Evolutionary conservation across 1,140 invertebrate genomes (phyloP).

Genomic region (Bombus pyrosoma): DNA sequence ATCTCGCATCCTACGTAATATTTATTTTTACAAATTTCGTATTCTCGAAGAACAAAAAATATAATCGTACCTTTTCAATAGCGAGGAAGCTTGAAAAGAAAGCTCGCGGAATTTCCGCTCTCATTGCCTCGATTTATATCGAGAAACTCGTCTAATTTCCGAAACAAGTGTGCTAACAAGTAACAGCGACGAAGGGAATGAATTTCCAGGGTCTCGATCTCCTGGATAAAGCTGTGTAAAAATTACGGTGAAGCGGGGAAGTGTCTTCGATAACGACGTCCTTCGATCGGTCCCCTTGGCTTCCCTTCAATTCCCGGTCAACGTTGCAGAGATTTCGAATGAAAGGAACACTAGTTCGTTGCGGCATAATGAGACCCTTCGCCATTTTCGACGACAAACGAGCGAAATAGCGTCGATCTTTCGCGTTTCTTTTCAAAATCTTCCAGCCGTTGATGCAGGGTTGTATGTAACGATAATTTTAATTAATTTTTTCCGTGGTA

Average conservation of each 20-base stretch:
- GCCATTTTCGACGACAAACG: background rate
- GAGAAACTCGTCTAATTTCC: background rate
- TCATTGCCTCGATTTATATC: background rate
- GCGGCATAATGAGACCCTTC: background rate
- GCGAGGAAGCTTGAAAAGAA: background rate
- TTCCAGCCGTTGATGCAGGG: background rate
- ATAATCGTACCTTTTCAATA: background rate
- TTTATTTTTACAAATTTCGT: background rate
- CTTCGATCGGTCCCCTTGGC: background rate
- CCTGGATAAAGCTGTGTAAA: no score
- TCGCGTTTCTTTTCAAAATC: conserved; percentile 16
- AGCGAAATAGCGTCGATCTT: background rate
- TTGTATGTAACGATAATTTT: background rate
- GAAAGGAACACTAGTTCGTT: background rate
- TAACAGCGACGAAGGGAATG: background rate
- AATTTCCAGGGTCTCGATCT: background rate
- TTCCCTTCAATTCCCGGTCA: background rate
- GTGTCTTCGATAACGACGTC: background rate
- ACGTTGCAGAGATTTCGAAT: background rate
- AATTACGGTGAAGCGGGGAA: background rate
- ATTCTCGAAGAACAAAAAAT: background rate
- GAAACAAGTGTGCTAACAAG: background rate
- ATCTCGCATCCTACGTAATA: background rate
- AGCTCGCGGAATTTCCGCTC: background rate
- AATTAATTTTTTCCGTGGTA: conserved; percentile 5